Evolutionary conservation across 2,888 invertebrate genomes (phyloP).

Genomic region (Vanessa cardui): DNA sequence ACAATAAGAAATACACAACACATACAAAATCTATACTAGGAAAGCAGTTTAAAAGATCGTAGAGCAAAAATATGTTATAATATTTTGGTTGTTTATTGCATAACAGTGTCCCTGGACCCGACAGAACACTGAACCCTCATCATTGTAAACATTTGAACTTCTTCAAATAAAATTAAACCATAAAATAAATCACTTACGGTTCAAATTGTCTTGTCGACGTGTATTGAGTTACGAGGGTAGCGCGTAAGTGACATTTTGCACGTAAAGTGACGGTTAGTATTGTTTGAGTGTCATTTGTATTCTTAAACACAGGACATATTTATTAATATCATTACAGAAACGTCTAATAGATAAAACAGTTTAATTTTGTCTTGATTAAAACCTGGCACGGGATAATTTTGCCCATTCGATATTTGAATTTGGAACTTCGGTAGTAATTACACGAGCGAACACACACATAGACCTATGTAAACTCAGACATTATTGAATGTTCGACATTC

Average conservation of each 20-base stretch:
- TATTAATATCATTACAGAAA: background rate
- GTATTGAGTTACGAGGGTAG: constrained; percentile 19
- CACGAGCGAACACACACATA: too few relatives aligned
- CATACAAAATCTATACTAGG: too few relatives aligned
- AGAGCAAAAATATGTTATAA: too few relatives aligned
- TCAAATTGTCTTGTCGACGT: background rate
- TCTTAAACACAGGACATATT: background rate
- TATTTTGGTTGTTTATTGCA: background rate
- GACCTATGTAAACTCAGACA: too few relatives aligned
- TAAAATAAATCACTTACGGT: constrained; percentile 3
- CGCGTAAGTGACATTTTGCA: constrained; percentile 34
- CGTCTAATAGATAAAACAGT: too few relatives aligned
- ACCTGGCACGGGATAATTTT: too few relatives aligned
- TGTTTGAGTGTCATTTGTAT: constrained; percentile 8
- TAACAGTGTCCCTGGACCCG: constrained; percentile 10
- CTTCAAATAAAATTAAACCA: constrained; percentile 16
- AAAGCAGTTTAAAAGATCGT: too few relatives aligned
- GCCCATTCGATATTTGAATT: too few relatives aligned
- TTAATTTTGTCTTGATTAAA: too few relatives aligned
- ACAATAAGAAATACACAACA: too few relatives aligned
- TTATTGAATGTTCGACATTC: too few relatives aligned
- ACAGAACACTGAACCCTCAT: constrained; percentile 19
- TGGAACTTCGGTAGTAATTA: too few relatives aligned
- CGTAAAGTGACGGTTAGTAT: constrained; percentile 20
- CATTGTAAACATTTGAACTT: constrained; percentile 10